Conservation (phyloP, 2,113 vertebrate genomes). For the Elaphurus davidianus region DNA sequence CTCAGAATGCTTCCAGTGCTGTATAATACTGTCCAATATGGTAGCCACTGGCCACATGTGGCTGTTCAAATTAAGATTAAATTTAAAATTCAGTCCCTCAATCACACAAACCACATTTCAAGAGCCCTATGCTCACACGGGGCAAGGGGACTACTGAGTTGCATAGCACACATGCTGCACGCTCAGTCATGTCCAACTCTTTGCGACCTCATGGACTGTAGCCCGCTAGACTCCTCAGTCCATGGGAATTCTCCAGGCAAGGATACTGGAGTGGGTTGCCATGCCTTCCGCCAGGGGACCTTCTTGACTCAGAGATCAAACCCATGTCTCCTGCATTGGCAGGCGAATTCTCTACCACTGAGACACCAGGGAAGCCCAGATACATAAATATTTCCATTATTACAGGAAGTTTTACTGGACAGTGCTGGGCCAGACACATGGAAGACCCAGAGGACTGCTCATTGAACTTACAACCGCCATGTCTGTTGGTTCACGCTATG, state of each 20-base stretch:
- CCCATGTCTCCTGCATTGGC: background rate
- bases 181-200: background rate
- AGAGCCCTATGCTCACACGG: background rate
- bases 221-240: background rate
- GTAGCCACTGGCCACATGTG: background rate
- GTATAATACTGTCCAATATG: background rate
- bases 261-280: background rate
- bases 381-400: background rate
- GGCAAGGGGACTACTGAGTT: background rate
- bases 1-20: background rate
- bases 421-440: background rate
- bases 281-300: background rate
- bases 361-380: background rate
- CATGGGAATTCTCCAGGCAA: background rate
- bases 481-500: background rate
- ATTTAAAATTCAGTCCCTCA: background rate
- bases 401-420: background rate
- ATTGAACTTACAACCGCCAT: background rate
- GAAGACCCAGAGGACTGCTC: background rate
- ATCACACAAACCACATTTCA: background rate
- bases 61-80: background rate
- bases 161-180: background rate
- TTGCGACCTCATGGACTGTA: background rate
- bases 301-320: background rate
- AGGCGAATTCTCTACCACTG: background rate